Evolutionary conservation across 2,113 vertebrate species (phyloP), one percentile per base, ranked within the genome.

Genomic region (Amphilophus citrinellus): DNA sequence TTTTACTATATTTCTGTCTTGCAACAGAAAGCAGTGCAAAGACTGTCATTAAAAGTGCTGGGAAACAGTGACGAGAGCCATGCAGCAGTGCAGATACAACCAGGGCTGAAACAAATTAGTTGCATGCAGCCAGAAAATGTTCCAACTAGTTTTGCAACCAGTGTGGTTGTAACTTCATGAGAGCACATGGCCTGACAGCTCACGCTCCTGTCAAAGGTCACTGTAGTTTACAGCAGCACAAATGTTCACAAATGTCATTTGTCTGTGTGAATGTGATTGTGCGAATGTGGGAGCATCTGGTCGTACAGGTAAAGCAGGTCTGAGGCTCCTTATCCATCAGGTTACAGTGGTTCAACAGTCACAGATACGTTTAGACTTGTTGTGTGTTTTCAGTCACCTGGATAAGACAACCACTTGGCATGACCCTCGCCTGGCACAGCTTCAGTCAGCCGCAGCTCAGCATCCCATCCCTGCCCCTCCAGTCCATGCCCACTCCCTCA

Each of bases 401-500:
- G 93, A 95, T 30, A 94, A 95, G 86, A 94, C 93, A 35, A 95
- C 95, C 37, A 95, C 95, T 44, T 95, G 95, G 95, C 95, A 94
- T 53, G 95, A 95, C 90, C 95, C 95, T 15, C 94, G 95, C 17
- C 89, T 95, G 1, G 79, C 95, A 4, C 94, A 94, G 88, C 92
- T 94, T 47, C 94, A 95, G 86, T 88, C 94, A 6, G 89, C 89
- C 65, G 85, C 89, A 10, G 82, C 85, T 22, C 93, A 91, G 83
- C 94, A 92, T 86, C 90, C 91, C 0, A 86, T 93, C 76, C 17
- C 91, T 32, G 84, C 82, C 32, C 4, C 93, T 32, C 92, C 93
- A 1, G 60, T 90, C 84, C 93, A 95, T 42, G 17, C 88, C 84
- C 95, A 94, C 89, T 92, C 94, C 62, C 91, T 95, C 76, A 91